Evolutionary conservation across 2,113 vertebrate species (phyloP).

Genomic region (Antechinus stuartii): DNA sequence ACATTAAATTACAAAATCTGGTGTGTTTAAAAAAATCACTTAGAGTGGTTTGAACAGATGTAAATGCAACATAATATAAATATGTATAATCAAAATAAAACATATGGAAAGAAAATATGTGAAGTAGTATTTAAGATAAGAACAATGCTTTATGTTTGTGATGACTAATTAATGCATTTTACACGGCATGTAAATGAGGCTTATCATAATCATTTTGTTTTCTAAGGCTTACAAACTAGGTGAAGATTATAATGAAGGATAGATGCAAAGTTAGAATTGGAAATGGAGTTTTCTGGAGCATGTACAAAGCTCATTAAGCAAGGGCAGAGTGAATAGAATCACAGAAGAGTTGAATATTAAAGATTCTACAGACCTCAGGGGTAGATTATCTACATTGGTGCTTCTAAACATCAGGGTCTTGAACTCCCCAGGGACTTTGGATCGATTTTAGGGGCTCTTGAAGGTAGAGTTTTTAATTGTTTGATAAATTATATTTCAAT

Average conservation of each 20-base stretch:
- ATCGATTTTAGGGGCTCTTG: background rate
- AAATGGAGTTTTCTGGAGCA: background rate
- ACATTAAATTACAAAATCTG: slow-evolving; percentile 12
- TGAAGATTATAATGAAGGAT: background rate
- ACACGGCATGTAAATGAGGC: background rate
- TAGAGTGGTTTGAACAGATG: slow-evolving; percentile 31
- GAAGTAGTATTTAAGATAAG: background rate
- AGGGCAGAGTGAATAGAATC: background rate
- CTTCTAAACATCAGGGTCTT: background rate
- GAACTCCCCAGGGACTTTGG: background rate
- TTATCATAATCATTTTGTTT: background rate
- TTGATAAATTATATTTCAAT: background rate
- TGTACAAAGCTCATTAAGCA: background rate
- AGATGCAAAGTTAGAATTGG: background rate
- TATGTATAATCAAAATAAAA: background rate
- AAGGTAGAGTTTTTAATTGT: background rate
- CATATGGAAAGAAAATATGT: background rate
- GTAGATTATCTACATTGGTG: background rate
- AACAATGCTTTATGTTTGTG: slow-evolving; percentile 25
- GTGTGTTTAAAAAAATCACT: background rate
- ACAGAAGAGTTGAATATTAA: slow-evolving; percentile 26
- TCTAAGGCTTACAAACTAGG: background rate
- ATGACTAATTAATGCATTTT: slow-evolving; percentile 1
- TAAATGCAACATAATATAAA: slow-evolving; percentile 12
- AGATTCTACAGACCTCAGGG: background rate